phyloP scores from a whole-genome alignment of 2,113 vertebrate species.

The Leptocoma aspasia region DNA sequence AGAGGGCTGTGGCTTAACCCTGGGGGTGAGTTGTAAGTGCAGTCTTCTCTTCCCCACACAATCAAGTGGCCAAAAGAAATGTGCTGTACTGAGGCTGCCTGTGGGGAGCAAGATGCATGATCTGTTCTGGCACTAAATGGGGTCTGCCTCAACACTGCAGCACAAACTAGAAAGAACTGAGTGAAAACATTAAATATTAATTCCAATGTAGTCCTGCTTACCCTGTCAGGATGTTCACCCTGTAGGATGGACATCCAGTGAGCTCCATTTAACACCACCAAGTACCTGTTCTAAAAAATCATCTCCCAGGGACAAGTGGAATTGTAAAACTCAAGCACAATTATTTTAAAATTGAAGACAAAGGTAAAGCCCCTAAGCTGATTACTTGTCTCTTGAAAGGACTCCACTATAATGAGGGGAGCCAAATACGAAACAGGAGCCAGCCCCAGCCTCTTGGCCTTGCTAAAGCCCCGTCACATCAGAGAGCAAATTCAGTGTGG shows the following conservation, averaged over 20 bases:
- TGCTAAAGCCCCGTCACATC: neutral
- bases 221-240: neutral
- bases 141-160: neutral
- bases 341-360: neutral
- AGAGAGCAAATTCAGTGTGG: neutral
- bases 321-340: neutral
- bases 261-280: neutral
- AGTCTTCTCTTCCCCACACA: neutral
- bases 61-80: neutral
- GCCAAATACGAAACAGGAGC: neutral
- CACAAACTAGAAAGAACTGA: neutral
- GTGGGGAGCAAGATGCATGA: neutral
- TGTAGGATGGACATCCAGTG: neutral
- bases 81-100: neutral
- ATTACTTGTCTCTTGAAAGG: neutral
- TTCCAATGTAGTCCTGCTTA: neutral
- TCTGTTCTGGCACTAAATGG: neutral
- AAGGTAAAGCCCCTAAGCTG: neutral
- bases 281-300: neutral
- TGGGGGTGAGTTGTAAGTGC: neutral
- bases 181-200: neutral
- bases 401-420: neutral
- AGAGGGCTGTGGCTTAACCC: neutral
- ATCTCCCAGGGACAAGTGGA: neutral
- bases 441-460: neutral